These are phyloP conservation scores for Junonia oenone DNA, from an alignment of 2,888 invertebrate species.

Conservation along the genomic window DNA sequence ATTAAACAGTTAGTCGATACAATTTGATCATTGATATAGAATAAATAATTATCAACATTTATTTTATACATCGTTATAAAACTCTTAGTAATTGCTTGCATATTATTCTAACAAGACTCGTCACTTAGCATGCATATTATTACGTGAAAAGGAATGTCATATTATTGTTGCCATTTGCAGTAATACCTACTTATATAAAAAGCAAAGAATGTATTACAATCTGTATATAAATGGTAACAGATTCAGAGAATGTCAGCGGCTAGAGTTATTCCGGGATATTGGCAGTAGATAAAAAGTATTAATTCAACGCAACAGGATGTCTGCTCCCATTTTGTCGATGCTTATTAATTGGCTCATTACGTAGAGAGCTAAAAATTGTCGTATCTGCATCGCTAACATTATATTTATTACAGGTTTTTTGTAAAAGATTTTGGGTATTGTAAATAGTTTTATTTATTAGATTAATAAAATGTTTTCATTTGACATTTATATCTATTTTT, in stretches of 20 bases:
- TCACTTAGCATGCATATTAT: conserved; percentile 22
- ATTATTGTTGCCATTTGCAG: conserved; percentile 5
- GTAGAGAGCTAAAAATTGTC: conserved; percentile 14
- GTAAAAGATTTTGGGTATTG: not conserved
- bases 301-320: conserved; percentile 19
- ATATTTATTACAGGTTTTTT: not conserved
- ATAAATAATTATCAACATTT: conserved; percentile 37
- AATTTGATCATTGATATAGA: conserved; percentile 32
- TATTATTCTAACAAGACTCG: conserved; percentile 37
- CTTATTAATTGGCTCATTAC: conserved; percentile 22
- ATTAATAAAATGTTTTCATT: not conserved
- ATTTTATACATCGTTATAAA: conserved; percentile 42
- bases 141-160: conserved; percentile 7
- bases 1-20: not conserved
- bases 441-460: not conserved
- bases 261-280: conserved; percentile 14
- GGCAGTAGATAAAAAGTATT: conserved; percentile 19
- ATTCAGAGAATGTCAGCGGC: conserved; percentile 12
- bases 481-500: no score
- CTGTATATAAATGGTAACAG: conserved; percentile 12
- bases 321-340: conserved; percentile 16
- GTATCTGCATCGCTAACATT: not conserved
- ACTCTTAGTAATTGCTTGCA: conserved; percentile 40
- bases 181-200: not conserved
- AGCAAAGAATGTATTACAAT: conserved; percentile 6